Evolutionary conservation across 2,797 vertebrate genomes (phyloP).

Genomic region (Anisognathus igniventris): DNA sequence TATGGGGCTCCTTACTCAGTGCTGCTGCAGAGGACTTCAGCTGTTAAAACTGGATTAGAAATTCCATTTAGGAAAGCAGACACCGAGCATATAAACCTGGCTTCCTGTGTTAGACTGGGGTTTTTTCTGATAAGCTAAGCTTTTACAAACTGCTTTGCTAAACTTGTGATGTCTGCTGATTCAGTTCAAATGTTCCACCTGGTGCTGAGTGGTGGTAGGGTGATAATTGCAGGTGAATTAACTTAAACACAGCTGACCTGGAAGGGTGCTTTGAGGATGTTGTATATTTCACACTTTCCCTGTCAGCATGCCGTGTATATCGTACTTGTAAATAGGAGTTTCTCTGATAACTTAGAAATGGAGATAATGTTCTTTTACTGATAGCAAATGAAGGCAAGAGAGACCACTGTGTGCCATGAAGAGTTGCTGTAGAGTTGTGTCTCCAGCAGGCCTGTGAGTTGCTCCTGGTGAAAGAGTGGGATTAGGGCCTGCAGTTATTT

Average conservation of each 20-base stretch:
- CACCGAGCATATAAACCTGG: neutral
- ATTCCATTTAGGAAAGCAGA: neutral
- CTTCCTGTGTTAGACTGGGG: neutral
- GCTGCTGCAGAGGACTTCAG: neutral
- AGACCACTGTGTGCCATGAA: fast-evolving
- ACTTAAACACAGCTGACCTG: neutral
- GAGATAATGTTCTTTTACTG: neutral
- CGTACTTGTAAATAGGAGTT: neutral
- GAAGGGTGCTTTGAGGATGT: neutral
- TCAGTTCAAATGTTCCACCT: neutral
- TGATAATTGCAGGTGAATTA: neutral
- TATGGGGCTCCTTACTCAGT: neutral
- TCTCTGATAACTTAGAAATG: neutral
- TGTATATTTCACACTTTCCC: neutral
- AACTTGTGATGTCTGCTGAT: neutral
- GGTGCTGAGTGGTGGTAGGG: neutral
- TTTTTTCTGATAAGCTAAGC: neutral
- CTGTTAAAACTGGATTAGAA: neutral
- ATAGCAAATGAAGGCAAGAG: neutral
- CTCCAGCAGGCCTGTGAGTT: neutral
- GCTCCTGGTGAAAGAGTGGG: neutral
- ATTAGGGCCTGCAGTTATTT: neutral
- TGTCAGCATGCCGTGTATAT: neutral
- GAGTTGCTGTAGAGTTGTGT: neutral
- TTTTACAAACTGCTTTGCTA: neutral